Conservation (phyloP, 2,113 vertebrate genomes). For the Crocuta crocuta region DNA sequence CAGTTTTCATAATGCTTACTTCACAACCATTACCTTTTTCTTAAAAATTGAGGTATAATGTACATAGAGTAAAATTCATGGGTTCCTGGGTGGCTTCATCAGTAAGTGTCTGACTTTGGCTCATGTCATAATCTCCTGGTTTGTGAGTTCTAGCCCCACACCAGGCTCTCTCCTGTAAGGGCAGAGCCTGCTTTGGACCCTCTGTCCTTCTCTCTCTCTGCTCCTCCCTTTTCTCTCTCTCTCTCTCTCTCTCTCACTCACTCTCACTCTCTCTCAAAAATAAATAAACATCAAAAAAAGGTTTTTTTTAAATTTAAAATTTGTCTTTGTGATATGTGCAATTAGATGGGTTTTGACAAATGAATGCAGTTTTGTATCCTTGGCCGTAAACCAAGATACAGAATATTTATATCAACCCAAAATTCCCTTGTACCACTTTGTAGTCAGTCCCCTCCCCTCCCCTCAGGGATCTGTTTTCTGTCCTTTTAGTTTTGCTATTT, state of each 20-base stretch:
- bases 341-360: not conserved
- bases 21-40: not conserved
- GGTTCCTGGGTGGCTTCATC: no score
- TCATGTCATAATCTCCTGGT: no score
- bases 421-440: not conserved
- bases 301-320: no score
- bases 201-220: no score
- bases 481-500: not conserved
- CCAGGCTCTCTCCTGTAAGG: no score
- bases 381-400: not conserved
- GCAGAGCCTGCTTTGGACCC: no score
- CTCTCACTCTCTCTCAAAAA: no score
- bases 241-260: no score
- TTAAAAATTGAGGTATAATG: not conserved
- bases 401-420: not conserved
- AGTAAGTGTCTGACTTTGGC: no score
- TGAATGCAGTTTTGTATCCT: not conserved
- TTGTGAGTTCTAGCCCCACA: no score
- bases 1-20: not conserved
- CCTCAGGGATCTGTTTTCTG: not conserved
- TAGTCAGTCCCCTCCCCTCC: not conserved
- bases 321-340: not conserved
- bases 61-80: not conserved
- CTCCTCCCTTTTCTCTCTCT: no score
- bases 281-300: no score